Evolutionary conservation across 1,140 invertebrate species (phyloP), one percentile per base, ranked within the genome.

Genomic region (Drosophila tsacasi): DNA sequence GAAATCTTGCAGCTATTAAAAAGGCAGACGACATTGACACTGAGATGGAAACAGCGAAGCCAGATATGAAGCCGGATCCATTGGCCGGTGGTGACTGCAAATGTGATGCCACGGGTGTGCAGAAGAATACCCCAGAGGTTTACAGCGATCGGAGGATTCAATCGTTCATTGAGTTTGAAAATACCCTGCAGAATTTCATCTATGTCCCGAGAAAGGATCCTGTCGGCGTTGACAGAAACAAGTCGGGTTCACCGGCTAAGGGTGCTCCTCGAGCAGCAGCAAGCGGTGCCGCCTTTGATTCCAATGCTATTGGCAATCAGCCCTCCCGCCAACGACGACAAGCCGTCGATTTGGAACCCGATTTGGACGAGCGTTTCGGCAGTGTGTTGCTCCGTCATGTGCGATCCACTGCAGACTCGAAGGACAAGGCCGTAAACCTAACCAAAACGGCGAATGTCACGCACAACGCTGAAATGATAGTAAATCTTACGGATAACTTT

Each of bases 21-120:
- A 61, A 95, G 96, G n/a, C 98, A 98, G 0, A 63, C 92, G 47
- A 67, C 2, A 63, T 66, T 3, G 81, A 86, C 8, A 25, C 21
- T 30, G 42, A 55, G 4, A 13, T 42, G 1, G 32, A 57, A 8
- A 17, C 44, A 1, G 39, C 65, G 32, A 81, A 73, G 44, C 46
- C 65, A 8, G 52, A 35, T 17, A 8, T 35, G 2, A 19, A 32
- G 7, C 27, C 37, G 23, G 57, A 77, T 27, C n/a, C 25, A 0
- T 21, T n/a, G 21, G n/a, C 46, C 5, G 35, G 7, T 7, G 35
- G 7, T 7, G 42, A 68, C 37, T 68, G 91, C 46, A 76, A 85
- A 13, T 89, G 84, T 60, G 71, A 84, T 50, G 66, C 49, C 3
- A 30, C n/a, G 3, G 40, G 32, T 17, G 13, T 10, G 17, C 19